phyloP scores from a whole-genome alignment of 1,140 invertebrate genomes.

The Diachasmimorpha longicaudata region DNA sequence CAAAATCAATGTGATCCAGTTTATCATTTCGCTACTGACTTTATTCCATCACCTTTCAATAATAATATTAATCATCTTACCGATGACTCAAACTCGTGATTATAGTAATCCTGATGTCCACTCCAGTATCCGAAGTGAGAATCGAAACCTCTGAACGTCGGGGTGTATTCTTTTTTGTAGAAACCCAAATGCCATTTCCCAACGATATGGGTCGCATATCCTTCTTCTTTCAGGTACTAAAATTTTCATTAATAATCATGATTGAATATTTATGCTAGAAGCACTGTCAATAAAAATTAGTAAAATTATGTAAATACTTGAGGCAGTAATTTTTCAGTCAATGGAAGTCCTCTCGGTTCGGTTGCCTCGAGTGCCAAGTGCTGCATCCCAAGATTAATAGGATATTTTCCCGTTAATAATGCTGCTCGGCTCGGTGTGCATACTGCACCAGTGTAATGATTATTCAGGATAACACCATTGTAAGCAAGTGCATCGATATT shows the following conservation, averaged over 20 bases:
- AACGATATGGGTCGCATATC: slow-evolving; percentile 71
- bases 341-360: not conserved
- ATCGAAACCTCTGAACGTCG: slow-evolving; percentile 71
- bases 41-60: too few relatives aligned
- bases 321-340: not conserved
- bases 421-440: slow-evolving; percentile 70
- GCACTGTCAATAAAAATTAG: too few relatives aligned
- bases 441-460: slow-evolving; percentile 67
- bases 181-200: slow-evolving; percentile 78
- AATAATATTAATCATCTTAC: too few relatives aligned
- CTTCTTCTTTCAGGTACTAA: slow-evolving; percentile 58
- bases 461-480: slow-evolving; percentile 68
- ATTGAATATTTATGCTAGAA: not conserved
- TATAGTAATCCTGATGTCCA: slow-evolving; percentile 70
- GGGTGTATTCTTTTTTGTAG: slow-evolving; percentile 67
- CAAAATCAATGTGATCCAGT: slow-evolving; percentile 31
- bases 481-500: slow-evolving; percentile 72
- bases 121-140: slow-evolving; percentile 72
- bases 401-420: slow-evolving; percentile 70
- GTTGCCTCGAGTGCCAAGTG: not conserved
- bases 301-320: too few relatives aligned
- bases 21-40: not conserved
- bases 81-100: slow-evolving; percentile 63
- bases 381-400: slow-evolving; percentile 49
- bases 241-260: not conserved